A percentile compares a stretch with the other conserved stretches of the same genome.
These are phyloP conservation scores for Anableps anableps DNA, from an alignment of 2,797 vertebrate species.

Conservation along the genomic window DNA sequence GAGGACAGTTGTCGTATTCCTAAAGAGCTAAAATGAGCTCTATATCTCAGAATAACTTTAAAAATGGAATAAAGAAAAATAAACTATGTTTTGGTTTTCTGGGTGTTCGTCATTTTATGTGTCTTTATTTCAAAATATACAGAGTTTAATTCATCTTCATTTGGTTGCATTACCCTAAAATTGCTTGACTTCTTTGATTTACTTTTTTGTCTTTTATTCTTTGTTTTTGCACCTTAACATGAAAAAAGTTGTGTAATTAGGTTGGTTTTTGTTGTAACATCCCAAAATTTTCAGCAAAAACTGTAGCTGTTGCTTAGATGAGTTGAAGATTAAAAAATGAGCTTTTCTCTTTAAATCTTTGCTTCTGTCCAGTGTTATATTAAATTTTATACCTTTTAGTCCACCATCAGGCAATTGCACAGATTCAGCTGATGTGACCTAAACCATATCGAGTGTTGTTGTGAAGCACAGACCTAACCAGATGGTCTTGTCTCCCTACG, in stretches of 20 bases:
- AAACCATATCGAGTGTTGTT: slow-evolving; percentile 20
- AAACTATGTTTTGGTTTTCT: no score
- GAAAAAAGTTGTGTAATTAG: not conserved
- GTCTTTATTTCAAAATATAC: not conserved
- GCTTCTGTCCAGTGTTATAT: not conserved
- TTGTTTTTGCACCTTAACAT: not conserved
- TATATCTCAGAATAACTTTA: no score
- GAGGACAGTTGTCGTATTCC: not conserved
- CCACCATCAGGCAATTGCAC: not conserved
- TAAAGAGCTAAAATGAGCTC: no score
- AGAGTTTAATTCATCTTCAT: not conserved
- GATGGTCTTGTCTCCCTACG: slow-evolving; percentile 25
- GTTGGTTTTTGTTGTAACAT: not conserved
- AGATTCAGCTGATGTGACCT: slow-evolving; percentile 2
- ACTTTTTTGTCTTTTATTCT: not conserved
- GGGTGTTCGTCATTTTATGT: not conserved
- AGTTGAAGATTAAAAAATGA: not conserved
- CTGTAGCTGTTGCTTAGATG: not conserved
- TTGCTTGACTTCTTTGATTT: not conserved
- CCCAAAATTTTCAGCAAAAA: not conserved
- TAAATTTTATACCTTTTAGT: not conserved
- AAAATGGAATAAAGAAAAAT: no score
- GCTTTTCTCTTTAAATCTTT: not conserved
- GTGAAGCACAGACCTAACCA: slow-evolving; percentile 22
- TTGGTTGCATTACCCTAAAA: not conserved